These are phyloP conservation scores for Panzeria rudis DNA, from an alignment of 2,888 invertebrate genomes.

Conservation along the genomic window DNA sequence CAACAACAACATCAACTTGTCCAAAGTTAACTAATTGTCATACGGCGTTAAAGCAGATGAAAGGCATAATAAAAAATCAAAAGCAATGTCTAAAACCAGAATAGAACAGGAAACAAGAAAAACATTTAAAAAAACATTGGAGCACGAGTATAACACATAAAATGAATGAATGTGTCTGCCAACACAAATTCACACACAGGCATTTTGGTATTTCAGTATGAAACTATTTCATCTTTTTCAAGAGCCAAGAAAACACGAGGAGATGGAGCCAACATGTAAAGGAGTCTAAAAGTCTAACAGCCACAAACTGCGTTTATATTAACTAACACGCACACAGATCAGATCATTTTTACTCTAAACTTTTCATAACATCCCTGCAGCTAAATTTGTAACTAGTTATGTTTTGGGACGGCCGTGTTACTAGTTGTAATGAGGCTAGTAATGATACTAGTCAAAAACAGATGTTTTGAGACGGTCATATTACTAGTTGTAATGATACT, in stretches of 20 bases:
- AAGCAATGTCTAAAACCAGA: slow-evolving; percentile 30
- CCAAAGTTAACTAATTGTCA: slow-evolving; percentile 59
- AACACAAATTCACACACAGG: neutral
- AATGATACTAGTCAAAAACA: too few relatives aligned
- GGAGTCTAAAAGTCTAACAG: slow-evolving; percentile 46
- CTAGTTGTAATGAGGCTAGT: too few relatives aligned
- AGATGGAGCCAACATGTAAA: slow-evolving; percentile 25
- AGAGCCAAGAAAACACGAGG: slow-evolving; percentile 37
- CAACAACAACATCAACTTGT: slow-evolving; percentile 30
- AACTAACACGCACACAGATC: slow-evolving; percentile 4
- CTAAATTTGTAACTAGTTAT: too few relatives aligned
- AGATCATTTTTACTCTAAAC: neutral
- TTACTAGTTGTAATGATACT: too few relatives aligned
- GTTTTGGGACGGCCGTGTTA: too few relatives aligned
- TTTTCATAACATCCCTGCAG: slow-evolving; percentile 6
- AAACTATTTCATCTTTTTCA: slow-evolving; percentile 39
- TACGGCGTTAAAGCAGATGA: slow-evolving; percentile 41
- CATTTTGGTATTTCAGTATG: neutral
- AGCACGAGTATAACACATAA: slow-evolving; percentile 11
- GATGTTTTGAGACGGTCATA: too few relatives aligned
- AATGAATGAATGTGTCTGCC: slow-evolving; percentile 24
- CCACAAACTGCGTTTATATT: neutral
- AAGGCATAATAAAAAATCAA: slow-evolving; percentile 7
- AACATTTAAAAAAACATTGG: slow-evolving; percentile 14
- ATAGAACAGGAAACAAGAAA: slow-evolving; percentile 55